These are phyloP conservation scores for human DNA, from an alignment of 2,113 vertebrate species.

Conservation along the genomic window DNA sequence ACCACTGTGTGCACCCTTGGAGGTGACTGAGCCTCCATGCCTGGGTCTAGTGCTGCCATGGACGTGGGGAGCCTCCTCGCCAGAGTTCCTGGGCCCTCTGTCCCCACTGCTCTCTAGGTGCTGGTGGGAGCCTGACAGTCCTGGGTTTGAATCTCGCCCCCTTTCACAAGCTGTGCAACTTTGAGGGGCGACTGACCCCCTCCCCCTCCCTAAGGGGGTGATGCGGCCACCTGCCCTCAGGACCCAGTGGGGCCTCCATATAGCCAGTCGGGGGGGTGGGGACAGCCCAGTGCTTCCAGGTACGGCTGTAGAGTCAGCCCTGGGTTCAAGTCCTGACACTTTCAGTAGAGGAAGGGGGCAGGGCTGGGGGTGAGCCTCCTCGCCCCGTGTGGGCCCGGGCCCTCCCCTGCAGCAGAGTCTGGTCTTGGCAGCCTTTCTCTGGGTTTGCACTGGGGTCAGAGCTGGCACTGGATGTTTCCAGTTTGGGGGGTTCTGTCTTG, in stretches of 20 bases:
- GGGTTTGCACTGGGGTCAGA: not conserved
- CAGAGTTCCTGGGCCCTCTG: not conserved
- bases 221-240: not conserved
- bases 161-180: not conserved
- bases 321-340: not conserved
- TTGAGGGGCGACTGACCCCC: not conserved
- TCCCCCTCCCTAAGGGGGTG: not conserved
- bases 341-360: too few relatives aligned
- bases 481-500: rapidly evolving
- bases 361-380: too few relatives aligned
- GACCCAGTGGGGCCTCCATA: not conserved
- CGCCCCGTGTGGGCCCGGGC: not conserved
- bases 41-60: rapidly evolving
- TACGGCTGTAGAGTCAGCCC: not conserved
- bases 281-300: not conserved
- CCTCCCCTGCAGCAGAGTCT: not conserved
- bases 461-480: rapidly evolving
- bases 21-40: rapidly evolving
- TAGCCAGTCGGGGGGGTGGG: rapidly evolving
- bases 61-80: rapidly evolving
- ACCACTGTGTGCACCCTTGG: not conserved
- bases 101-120: not conserved
- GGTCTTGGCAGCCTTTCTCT: not conserved
- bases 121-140: not conserved
- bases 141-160: not conserved